Conservation (phyloP, 2,113 vertebrate species). For the Aptenodytes forsteri region DNA sequence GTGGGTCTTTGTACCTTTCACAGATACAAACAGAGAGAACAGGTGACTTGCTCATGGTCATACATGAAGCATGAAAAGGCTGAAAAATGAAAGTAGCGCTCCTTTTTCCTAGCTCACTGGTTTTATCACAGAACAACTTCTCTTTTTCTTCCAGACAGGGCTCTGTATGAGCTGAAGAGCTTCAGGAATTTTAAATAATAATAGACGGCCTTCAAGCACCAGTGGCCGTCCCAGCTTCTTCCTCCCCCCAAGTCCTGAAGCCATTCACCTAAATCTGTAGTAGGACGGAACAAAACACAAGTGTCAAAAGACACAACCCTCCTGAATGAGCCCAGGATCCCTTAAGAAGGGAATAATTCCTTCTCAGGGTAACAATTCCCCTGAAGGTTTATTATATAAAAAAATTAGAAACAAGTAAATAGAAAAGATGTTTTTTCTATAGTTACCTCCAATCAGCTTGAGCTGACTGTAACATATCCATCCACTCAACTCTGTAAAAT, state of each 20-base stretch:
- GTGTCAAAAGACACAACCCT: neutral
- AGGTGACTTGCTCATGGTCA: neutral
- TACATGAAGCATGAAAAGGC: neutral
- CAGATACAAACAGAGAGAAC: neutral
- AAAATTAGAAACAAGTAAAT: neutral
- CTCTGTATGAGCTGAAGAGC: neutral
- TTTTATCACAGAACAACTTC: neutral
- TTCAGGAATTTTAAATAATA: neutral
- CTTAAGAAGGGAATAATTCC: neutral
- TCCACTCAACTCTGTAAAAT: neutral
- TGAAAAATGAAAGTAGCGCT: neutral
- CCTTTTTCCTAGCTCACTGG: neutral
- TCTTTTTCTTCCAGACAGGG: neutral
- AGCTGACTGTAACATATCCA: neutral
- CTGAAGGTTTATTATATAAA: neutral
- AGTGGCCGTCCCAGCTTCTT: neutral
- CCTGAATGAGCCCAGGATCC: neutral
- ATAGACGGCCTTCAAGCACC: neutral
- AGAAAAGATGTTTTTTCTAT: neutral
- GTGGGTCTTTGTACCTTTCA: neutral
- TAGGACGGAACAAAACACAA: neutral
- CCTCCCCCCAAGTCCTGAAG: neutral
- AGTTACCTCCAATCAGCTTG: neutral
- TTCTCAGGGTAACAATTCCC: neutral
- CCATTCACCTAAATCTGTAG: neutral